Evolutionary conservation across 2,888 invertebrate genomes (phyloP).

Genomic region (Lordiphosa fenestrarum): DNA sequence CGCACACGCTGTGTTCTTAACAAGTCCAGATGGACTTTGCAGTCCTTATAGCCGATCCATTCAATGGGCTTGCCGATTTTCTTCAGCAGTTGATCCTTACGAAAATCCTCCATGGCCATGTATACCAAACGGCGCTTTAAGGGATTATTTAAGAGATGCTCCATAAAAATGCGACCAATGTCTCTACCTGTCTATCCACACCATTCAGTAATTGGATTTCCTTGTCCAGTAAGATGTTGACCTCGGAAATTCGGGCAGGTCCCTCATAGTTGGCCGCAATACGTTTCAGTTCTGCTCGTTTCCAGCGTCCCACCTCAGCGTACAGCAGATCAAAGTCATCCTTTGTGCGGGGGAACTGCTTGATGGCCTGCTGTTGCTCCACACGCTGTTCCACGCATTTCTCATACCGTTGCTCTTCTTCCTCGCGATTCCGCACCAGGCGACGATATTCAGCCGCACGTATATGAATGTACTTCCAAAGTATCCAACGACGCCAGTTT

Average conservation of each 20-base stretch:
- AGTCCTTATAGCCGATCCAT: conserved; percentile 88
- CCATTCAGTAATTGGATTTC: conserved; percentile 83
- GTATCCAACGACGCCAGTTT: conserved; percentile 77
- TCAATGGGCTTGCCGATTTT: conserved; percentile 87
- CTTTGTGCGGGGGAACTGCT: conserved; percentile 86
- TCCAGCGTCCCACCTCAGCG: conserved; percentile 80
- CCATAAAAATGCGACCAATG: too few species aligned
- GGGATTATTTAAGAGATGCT: too few species aligned
- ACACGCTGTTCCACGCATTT: conserved; percentile 76
- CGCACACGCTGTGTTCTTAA: conserved; percentile 89
- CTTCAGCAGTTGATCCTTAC: conserved; percentile 84
- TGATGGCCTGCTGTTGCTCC: conserved; percentile 83
- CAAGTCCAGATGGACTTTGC: conserved; percentile 89
- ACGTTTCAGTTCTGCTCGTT: conserved; percentile 82
- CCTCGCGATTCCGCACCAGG: conserved; percentile 80
- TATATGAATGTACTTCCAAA: conserved; percentile 81
- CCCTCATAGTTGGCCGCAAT: conserved; percentile 85
- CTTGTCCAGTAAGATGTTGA: conserved; percentile 86
- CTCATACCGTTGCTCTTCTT: conserved; percentile 66
- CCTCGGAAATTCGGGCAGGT: conserved; percentile 86
- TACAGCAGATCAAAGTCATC: conserved; percentile 89
- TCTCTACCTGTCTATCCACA: conserved; percentile 83
- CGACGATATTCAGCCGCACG: conserved; percentile 81
- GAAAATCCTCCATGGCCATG: conserved; percentile 83
- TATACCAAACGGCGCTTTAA: conserved; percentile 82